These are phyloP conservation scores for Glaucidium brasilianum DNA, from an alignment of 2,113 vertebrate genomes.

Conservation along the genomic window DNA sequence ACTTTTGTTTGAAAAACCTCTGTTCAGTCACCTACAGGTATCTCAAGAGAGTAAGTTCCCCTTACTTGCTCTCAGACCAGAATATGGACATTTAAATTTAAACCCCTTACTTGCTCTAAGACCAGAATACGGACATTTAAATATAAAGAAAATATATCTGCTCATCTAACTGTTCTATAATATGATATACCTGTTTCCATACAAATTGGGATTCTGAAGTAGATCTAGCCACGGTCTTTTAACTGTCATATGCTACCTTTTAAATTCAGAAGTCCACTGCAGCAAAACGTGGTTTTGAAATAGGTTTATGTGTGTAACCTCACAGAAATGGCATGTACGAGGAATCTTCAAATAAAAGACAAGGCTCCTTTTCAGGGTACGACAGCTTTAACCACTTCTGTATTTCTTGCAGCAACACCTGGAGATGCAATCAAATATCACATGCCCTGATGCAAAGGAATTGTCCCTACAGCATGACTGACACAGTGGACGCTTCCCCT, in stretches of 20 bases:
- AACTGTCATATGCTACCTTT: too few species aligned
- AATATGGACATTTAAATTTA: background rate
- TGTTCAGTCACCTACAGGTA: background rate
- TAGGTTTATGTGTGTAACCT: background rate
- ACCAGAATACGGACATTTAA: background rate
- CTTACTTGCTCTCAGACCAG: background rate
- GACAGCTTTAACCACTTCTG: background rate
- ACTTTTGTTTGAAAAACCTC: background rate
- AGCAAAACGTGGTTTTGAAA: background rate
- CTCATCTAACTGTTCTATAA: background rate
- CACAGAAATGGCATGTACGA: background rate
- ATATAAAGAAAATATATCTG: background rate
- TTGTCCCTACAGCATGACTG: background rate
- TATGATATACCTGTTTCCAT: background rate
- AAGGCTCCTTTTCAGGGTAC: background rate
- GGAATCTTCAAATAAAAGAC: background rate
- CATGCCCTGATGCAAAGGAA: background rate
- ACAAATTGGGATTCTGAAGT: background rate
- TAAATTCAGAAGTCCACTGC: background rate
- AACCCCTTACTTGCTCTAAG: background rate
- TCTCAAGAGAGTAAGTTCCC: background rate
- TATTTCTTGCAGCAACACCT: background rate
- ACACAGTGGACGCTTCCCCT: background rate
- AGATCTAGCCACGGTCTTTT: background rate
- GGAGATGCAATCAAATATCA: background rate